phyloP scores from a whole-genome alignment of 2,113 vertebrate genomes.

The Isurus oxyrinchus region DNA sequence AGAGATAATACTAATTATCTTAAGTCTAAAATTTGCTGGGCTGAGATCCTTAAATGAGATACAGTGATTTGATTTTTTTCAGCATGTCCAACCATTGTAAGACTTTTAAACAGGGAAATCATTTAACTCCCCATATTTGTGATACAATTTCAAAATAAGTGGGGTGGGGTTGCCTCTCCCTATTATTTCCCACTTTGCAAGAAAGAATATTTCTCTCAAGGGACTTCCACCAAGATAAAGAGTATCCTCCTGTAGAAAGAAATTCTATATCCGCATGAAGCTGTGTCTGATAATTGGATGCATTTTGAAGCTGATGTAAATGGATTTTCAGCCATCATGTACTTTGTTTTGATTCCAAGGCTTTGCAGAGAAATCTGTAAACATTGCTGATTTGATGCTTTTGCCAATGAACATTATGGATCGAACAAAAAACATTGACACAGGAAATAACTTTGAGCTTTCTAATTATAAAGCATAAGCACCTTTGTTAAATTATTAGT shows the following conservation, averaged over 20 bases:
- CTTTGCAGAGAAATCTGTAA: neutral
- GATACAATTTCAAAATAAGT: neutral
- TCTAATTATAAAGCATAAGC: conserved; percentile 26
- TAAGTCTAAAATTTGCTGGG: neutral
- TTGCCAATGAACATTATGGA: conserved; percentile 24
- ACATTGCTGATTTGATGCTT: neutral
- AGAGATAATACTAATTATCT: neutral
- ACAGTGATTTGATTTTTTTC: neutral
- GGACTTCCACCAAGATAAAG: neutral
- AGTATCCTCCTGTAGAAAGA: neutral
- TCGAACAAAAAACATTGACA: conserved; percentile 32
- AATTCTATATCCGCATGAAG: neutral
- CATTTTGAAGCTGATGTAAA: neutral
- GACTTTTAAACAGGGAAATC: neutral
- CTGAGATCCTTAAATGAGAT: neutral
- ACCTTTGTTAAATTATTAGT: conserved; percentile 22
- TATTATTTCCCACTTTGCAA: neutral
- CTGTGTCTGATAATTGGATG: neutral
- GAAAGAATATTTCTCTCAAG: neutral
- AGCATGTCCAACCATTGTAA: neutral
- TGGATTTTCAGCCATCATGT: neutral
- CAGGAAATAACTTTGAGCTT: conserved; percentile 6
- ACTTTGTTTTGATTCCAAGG: neutral
- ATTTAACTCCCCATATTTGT: neutral
- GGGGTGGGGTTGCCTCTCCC: neutral